A percentile compares a stretch with the other conserved stretches of the same genome.
Evolutionary conservation across 2,797 vertebrate genomes (phyloP).

Genomic region (Sebastes hopkinsi): DNA sequence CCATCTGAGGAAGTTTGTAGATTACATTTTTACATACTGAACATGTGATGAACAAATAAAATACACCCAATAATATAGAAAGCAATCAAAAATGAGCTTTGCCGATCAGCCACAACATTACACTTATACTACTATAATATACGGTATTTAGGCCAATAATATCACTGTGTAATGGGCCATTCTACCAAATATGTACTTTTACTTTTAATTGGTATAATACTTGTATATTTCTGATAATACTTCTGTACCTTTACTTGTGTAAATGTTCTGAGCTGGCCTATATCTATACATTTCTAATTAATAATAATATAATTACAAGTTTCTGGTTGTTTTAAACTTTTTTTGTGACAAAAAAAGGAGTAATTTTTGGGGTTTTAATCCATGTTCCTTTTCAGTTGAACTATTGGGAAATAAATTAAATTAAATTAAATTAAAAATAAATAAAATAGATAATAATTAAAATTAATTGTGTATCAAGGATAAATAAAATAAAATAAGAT

Average conservation of each 20-base stretch:
- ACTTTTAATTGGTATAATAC: accelerated
- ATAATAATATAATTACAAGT: neutral
- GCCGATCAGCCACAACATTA: neutral
- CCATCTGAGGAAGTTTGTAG: no score
- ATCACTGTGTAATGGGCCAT: neutral
- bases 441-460: no score
- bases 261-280: neutral
- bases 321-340: neutral
- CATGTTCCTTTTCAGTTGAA: neutral
- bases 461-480: no score
- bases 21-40: neutral
- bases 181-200: neutral
- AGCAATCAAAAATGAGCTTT: neutral
- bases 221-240: no score
- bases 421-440: neutral
- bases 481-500: no score
- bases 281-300: neutral
- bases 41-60: neutral
- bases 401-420: neutral
- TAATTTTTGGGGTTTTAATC: neutral
- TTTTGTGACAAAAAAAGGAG: neutral
- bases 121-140: neutral
- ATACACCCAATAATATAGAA: neutral
- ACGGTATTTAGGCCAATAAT: neutral
- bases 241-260: no score